A percentile compares a stretch with the other conserved stretches of the same genome.
Conservation (phyloP, 2,888 invertebrate species). For the Baccha elongata region DNA sequence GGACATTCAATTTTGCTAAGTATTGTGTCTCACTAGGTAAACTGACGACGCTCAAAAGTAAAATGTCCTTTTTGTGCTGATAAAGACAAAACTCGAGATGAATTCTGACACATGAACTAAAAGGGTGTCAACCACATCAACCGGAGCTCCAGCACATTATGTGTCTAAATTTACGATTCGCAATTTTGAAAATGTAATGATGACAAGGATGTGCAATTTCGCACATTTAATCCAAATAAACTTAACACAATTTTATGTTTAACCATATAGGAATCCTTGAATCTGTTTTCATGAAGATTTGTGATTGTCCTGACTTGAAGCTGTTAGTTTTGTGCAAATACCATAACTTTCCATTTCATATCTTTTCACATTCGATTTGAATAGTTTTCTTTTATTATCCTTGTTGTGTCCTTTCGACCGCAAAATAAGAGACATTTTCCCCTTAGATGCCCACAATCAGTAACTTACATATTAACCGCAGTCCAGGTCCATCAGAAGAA, state of each 20-base stretch:
- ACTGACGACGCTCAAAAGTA: slow-evolving; percentile 4
- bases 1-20: slow-evolving; percentile 59
- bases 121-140: slow-evolving; percentile 27
- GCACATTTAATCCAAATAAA: slow-evolving; percentile 55
- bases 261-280: slow-evolving; percentile 20
- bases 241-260: slow-evolving; percentile 3
- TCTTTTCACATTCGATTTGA: slow-evolving; percentile 49
- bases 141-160: background rate
- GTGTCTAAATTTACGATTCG: slow-evolving; percentile 12
- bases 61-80: slow-evolving; percentile 46
- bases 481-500: slow-evolving; percentile 42
- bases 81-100: slow-evolving; percentile 53
- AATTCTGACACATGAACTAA: slow-evolving; percentile 30
- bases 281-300: slow-evolving; percentile 19
- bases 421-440: slow-evolving; percentile 10
- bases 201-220: slow-evolving; percentile 50
- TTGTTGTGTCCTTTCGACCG: slow-evolving; percentile 44
- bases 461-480: background rate
- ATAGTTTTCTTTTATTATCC: slow-evolving; percentile 29
- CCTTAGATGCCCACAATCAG: background rate
- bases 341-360: slow-evolving; percentile 57
- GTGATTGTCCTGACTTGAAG: slow-evolving; percentile 2
- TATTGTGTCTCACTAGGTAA: slow-evolving; percentile 34
- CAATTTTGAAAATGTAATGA: slow-evolving; percentile 52
- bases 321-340: slow-evolving; percentile 21